These are phyloP conservation scores for Silurus asotus DNA, from an alignment of 2,113 vertebrate species.

Conservation along the genomic window DNA sequence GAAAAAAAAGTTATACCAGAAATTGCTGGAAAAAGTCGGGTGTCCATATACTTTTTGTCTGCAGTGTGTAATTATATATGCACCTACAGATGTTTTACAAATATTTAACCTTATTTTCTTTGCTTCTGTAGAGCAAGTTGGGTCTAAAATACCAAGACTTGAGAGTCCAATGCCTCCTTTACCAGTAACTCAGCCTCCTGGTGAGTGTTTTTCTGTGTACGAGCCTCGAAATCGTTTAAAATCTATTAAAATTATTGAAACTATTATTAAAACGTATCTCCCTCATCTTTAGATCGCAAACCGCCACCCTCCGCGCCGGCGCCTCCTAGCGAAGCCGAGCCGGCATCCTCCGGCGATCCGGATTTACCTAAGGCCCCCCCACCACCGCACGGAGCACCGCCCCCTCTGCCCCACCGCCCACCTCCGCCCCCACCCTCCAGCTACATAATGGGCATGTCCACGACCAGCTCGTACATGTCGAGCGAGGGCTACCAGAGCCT, in stretches of 20 bases:
- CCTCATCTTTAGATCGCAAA: conserved; percentile 79
- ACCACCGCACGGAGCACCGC: conserved; percentile 86
- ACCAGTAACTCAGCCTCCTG: conserved; percentile 87
- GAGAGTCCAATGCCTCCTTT: conserved; percentile 89
- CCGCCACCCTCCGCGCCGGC: conserved; percentile 76
- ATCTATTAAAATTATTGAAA: too few relatives aligned
- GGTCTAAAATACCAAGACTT: conserved; percentile 89
- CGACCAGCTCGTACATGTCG: conserved; percentile 95
- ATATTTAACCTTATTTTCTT: not conserved
- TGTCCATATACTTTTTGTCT: too few relatives aligned
- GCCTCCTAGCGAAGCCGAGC: conserved; percentile 77
- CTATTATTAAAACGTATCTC: not conserved
- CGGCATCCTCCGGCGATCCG: conserved; percentile 68
- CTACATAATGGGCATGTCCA: conserved; percentile 93
- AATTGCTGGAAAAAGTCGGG: too few relatives aligned
- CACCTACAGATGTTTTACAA: not conserved
- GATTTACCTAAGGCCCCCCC: conserved; percentile 86
- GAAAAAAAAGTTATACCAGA: too few relatives aligned
- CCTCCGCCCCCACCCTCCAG: conserved; percentile 86
- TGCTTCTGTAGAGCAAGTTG: conserved; percentile 82
- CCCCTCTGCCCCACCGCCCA: conserved; percentile 85
- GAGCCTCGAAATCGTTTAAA: too few relatives aligned
- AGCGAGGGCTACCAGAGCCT: conserved; percentile 93
- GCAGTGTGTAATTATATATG: too few relatives aligned
- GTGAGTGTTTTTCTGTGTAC: conserved; percentile 62